A percentile compares a stretch with the other conserved stretches of the same genome.
Evolutionary conservation across 2,113 vertebrate genomes (phyloP).

Genomic region (Syngnathus floridae): DNA sequence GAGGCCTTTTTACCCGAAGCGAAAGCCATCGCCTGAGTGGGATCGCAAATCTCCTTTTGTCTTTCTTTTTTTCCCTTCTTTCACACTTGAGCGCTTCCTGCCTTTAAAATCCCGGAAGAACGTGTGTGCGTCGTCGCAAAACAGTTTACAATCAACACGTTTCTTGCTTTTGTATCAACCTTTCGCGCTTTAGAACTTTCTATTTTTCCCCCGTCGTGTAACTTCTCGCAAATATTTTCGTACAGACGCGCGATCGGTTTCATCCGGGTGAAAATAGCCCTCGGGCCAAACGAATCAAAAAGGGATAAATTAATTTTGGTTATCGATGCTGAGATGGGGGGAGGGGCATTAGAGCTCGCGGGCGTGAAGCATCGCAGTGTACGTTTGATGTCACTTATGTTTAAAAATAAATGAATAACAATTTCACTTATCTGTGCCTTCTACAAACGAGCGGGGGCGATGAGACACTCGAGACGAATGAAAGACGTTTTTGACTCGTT

Average conservation of each 20-base stretch:
- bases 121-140: slow-evolving; percentile 41
- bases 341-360: slow-evolving; percentile 19
- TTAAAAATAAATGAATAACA: background rate
- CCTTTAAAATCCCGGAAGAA: slow-evolving; percentile 70
- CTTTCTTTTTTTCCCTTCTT: slow-evolving; percentile 34
- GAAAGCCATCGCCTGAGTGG: slow-evolving; percentile 90
- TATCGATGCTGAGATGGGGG: slow-evolving; percentile 16
- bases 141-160: slow-evolving; percentile 62
- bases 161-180: slow-evolving; percentile 56
- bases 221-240: slow-evolving; percentile 88
- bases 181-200: slow-evolving; percentile 68
- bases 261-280: slow-evolving; percentile 31
- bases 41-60: slow-evolving; percentile 65
- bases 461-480: background rate
- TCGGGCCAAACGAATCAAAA: slow-evolving; percentile 25
- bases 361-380: too few relatives aligned
- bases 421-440: slow-evolving; percentile 49
- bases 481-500: background rate
- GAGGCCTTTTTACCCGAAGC: slow-evolving; percentile 96
- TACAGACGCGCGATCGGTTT: slow-evolving; percentile 27
- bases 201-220: slow-evolving; percentile 73
- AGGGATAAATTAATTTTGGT: slow-evolving; percentile 34
- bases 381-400: background rate
- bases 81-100: slow-evolving; percentile 76
- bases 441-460: background rate